A percentile compares a stretch with the other conserved stretches of the same genome.
Evolutionary conservation across 2,888 invertebrate species (phyloP).

Genomic region (Brachyopa scutellaris): DNA sequence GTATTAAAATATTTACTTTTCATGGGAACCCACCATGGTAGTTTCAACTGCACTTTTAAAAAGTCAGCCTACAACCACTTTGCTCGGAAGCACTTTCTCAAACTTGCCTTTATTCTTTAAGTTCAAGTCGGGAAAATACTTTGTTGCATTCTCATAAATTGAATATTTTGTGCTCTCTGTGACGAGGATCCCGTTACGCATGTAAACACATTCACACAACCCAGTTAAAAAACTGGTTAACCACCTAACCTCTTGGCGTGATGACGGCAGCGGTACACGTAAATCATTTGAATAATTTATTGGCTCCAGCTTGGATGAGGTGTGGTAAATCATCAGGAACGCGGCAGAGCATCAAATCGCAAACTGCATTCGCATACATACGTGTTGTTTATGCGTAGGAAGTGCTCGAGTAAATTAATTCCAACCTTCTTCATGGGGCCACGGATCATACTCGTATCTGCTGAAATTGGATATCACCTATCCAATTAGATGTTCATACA

Average conservation of each 20-base stretch:
- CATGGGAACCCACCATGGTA: too few relatives aligned
- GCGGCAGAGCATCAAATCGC: slow-evolving; percentile 38
- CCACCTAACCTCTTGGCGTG: slow-evolving; percentile 64
- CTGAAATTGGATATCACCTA: slow-evolving; percentile 69
- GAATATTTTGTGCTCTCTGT: too few relatives aligned
- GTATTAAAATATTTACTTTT: too few relatives aligned
- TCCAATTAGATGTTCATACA: slow-evolving; percentile 71
- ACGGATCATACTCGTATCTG: slow-evolving; percentile 63
- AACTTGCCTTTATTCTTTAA: too few relatives aligned
- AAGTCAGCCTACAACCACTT: too few relatives aligned
- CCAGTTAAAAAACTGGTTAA: slow-evolving; percentile 57
- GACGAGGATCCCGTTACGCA: slow-evolving; percentile 4
- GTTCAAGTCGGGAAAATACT: too few relatives aligned
- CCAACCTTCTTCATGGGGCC: slow-evolving; percentile 49
- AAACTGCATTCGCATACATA: slow-evolving; percentile 51
- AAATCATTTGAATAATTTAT: slow-evolving; percentile 71
- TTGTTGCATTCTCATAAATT: too few relatives aligned
- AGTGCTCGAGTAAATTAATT: slow-evolving; percentile 55
- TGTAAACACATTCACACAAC: slow-evolving; percentile 32
- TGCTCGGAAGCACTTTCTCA: too few relatives aligned
- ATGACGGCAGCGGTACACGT: slow-evolving; percentile 48
- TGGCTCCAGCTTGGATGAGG: slow-evolving; percentile 23
- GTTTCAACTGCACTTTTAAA: too few relatives aligned
- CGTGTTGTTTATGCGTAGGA: slow-evolving; percentile 38
- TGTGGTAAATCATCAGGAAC: slow-evolving; percentile 11